phyloP scores from a whole-genome alignment of 2,888 invertebrate species.

The Ceratothoa steindachneri region DNA sequence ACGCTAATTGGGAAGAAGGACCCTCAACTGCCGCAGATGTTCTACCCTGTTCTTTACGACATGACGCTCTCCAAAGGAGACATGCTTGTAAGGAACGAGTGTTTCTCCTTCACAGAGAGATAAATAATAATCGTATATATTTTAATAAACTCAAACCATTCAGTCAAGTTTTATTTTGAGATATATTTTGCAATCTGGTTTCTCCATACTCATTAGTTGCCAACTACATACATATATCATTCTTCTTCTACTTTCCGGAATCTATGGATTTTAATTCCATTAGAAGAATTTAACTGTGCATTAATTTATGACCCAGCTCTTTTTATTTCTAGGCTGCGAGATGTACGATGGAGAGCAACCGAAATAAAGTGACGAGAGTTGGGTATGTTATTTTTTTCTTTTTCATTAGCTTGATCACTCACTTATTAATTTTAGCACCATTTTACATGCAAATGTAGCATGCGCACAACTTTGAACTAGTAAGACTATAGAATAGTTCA shows the following conservation, averaged over 20 bases:
- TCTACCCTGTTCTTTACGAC: conserved; percentile 70
- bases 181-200: neutral
- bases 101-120: too few relatives aligned
- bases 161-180: neutral
- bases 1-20: conserved; percentile 75
- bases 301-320: too few relatives aligned
- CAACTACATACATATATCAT: neutral
- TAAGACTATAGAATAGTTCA: too few relatives aligned
- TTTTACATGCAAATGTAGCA: too few relatives aligned
- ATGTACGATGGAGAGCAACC: conserved; percentile 82
- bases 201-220: neutral
- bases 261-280: too few relatives aligned
- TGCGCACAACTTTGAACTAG: too few relatives aligned
- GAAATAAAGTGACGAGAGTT: conserved; percentile 54
- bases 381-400: too few relatives aligned
- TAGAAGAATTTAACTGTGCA: too few relatives aligned
- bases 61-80: conserved; percentile 67
- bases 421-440: too few relatives aligned
- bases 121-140: neutral
- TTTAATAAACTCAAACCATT: neutral
- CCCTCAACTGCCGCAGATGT: conserved; percentile 89
- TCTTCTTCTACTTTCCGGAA: too few relatives aligned
- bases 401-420: too few relatives aligned
- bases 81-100: conserved; percentile 58
- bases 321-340: conserved; percentile 67